These are phyloP conservation scores for Palaemon carinicauda DNA, from an alignment of 1,140 invertebrate species.

Conservation along the genomic window DNA sequence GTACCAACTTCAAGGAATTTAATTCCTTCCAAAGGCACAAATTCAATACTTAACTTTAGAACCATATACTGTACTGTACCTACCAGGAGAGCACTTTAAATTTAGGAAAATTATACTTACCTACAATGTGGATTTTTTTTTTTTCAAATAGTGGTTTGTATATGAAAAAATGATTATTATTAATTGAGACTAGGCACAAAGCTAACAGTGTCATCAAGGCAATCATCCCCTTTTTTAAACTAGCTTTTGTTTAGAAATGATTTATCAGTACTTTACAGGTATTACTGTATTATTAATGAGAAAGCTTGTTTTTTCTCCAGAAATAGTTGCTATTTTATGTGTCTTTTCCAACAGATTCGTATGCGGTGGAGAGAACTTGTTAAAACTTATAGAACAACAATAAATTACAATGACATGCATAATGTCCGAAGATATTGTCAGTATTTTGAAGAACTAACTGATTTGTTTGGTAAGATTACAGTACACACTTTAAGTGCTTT, in stretches of 20 bases:
- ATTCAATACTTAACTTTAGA: no score
- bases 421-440: conserved; percentile 25
- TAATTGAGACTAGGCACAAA: neutral
- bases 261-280: no score
- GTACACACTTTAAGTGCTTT: no score
- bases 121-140: no score
- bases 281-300: neutral
- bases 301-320: neutral
- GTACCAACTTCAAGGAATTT: no score
- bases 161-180: no score
- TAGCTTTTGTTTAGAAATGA: neutral
- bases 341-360: conserved; percentile 15
- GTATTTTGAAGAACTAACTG: conserved; percentile 42
- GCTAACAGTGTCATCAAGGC: no score
- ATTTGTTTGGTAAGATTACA: conserved; percentile 38
- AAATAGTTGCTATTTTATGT: no score
- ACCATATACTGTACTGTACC: no score
- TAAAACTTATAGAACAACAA: conserved; percentile 29
- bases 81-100: neutral
- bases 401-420: conserved; percentile 37
- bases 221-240: neutral
- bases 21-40: no score
- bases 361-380: conserved; percentile 47
- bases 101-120: neutral
- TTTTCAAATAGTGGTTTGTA: no score